These are phyloP conservation scores for Corynorhinus townsendii DNA, from an alignment of 2,113 vertebrate species.

Conservation along the genomic window DNA sequence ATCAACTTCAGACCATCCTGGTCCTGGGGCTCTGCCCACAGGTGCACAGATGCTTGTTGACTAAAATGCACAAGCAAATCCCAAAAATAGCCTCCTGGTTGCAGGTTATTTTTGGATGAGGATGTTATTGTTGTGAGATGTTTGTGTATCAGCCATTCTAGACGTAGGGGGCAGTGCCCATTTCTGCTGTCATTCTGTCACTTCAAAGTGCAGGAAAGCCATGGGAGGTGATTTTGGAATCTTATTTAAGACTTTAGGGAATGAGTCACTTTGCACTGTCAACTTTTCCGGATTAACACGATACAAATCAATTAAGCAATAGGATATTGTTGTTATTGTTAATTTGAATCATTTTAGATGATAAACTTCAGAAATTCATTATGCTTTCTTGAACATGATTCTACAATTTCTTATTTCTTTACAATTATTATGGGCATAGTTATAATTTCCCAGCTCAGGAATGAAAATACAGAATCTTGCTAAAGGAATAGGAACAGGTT, in stretches of 20 bases:
- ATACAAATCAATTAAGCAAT: slow-evolving; percentile 63
- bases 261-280: slow-evolving; percentile 67
- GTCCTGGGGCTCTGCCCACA: slow-evolving; percentile 1
- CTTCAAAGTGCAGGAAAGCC: slow-evolving; percentile 74
- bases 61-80: slow-evolving; percentile 21
- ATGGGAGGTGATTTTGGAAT: slow-evolving; percentile 64
- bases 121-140: slow-evolving; percentile 68
- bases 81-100: slow-evolving; percentile 57
- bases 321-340: slow-evolving; percentile 56
- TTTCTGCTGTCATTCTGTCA: slow-evolving; percentile 64
- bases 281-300: slow-evolving; percentile 57
- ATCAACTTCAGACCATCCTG: not conserved
- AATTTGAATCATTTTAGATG: slow-evolving; percentile 24
- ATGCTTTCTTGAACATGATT: not conserved
- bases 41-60: slow-evolving; percentile 45
- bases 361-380: slow-evolving; percentile 6
- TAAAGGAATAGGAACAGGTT: not conserved
- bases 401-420: not conserved
- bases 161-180: slow-evolving; percentile 47
- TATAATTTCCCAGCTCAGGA: not conserved
- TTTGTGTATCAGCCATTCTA: slow-evolving; percentile 55
- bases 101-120: slow-evolving; percentile 56
- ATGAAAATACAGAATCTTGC: not conserved
- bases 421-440: not conserved
- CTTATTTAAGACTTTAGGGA: slow-evolving; percentile 56